Evolutionary conservation across 2,888 invertebrate genomes (phyloP).

Genomic region (Ectemnius cavifrons): DNA sequence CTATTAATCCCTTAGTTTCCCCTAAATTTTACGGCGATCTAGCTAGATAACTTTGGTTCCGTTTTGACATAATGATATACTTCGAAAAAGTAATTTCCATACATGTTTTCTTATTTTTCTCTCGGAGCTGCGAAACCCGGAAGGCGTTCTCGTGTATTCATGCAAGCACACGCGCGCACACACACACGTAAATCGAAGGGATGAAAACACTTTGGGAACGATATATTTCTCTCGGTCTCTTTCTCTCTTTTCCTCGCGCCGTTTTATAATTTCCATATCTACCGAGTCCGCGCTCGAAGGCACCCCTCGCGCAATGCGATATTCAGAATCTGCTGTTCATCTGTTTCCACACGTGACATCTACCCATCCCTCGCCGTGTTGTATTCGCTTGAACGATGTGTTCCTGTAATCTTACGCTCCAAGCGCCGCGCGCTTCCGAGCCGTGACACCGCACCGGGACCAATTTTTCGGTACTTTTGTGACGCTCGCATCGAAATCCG

Average conservation of each 20-base stretch:
- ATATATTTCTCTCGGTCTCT: background rate
- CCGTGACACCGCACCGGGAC: slow-evolving; percentile 4
- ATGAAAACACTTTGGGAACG: slow-evolving; percentile 8
- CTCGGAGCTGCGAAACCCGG: background rate
- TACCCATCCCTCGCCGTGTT: slow-evolving; percentile 41
- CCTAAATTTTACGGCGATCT: background rate
- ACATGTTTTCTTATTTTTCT: background rate
- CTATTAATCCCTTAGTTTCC: background rate
- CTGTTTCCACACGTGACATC: slow-evolving; percentile 57
- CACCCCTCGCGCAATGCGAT: slow-evolving; percentile 58
- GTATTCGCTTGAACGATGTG: slow-evolving; percentile 48
- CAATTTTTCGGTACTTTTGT: slow-evolving; percentile 17
- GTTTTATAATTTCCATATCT: slow-evolving; percentile 13
- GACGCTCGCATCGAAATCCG: slow-evolving; percentile 10
- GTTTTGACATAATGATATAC: background rate
- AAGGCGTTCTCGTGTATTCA: no score
- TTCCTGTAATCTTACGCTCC: slow-evolving; percentile 59
- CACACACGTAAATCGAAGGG: background rate
- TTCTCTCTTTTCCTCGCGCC: no score
- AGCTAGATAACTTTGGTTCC: background rate
- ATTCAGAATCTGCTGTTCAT: slow-evolving; percentile 58
- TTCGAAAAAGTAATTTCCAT: slow-evolving; percentile 3
- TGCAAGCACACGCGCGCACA: no score
- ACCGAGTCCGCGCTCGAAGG: slow-evolving; percentile 17
- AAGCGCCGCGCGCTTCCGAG: slow-evolving; percentile 11